phyloP scores from a whole-genome alignment of 1,140 invertebrate genomes.

The Leptonema lineaticorne region DNA sequence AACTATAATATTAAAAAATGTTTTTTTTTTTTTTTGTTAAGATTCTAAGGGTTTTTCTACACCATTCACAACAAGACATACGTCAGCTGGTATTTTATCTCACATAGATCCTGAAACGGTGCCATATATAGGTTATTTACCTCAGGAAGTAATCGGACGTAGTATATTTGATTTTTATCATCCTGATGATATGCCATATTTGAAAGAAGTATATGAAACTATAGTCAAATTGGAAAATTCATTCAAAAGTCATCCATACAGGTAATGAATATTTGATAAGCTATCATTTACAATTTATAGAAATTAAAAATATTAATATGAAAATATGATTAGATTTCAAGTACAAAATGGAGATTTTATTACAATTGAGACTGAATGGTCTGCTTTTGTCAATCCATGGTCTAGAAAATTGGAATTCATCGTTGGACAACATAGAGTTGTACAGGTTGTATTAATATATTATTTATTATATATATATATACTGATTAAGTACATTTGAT shows the following conservation, averaged over 20 bases:
- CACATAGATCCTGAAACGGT: conserved; percentile 78
- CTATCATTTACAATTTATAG: neutral
- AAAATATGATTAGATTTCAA: conserved; percentile 60
- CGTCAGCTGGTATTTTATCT: conserved; percentile 69
- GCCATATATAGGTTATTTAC: conserved; percentile 81
- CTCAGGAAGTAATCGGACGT: conserved; percentile 81
- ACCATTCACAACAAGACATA: conserved; percentile 77
- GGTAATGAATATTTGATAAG: conserved; percentile 45
- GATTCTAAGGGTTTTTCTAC: neutral
- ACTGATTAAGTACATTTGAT: no score
- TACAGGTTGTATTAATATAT: conserved; percentile 61
- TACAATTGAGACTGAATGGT: conserved; percentile 88
- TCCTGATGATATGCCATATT: conserved; percentile 75
- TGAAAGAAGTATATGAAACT: conserved; percentile 82
- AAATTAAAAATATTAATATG: neutral
- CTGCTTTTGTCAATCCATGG: conserved; percentile 93
- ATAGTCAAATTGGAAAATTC: conserved; percentile 63
- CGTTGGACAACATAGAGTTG: conserved; percentile 81
- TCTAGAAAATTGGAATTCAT: conserved; percentile 87
- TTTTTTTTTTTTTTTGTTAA: conserved; percentile 8
- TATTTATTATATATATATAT: no score
- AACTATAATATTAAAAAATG: neutral
- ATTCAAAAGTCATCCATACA: conserved; percentile 73
- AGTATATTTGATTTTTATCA: conserved; percentile 87
- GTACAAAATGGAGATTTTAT: conserved; percentile 83